Percentiles rank a stretch among this genome's conserved stretches.
Evolutionary conservation across 2,888 invertebrate species (phyloP).

Genomic region (Drosophila longiperda): DNA sequence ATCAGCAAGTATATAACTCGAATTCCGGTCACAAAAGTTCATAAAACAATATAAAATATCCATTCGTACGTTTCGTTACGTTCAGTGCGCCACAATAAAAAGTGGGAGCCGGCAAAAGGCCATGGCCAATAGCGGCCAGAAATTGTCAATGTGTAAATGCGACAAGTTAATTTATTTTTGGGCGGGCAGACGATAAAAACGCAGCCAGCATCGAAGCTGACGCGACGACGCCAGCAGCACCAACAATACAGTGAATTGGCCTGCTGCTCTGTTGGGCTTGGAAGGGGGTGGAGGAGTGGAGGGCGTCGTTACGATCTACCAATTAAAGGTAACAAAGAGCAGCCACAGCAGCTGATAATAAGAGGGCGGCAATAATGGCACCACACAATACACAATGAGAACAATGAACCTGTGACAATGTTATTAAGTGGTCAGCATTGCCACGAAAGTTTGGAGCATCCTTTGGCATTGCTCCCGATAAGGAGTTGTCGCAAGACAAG

Average conservation of each 20-base stretch:
- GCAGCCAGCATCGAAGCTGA: slow-evolving; percentile 25
- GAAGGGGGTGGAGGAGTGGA: not conserved
- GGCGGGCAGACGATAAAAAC: slow-evolving; percentile 58
- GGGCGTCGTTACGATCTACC: slow-evolving; percentile 53
- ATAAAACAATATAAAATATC: slow-evolving; percentile 77
- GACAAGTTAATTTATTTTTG: slow-evolving; percentile 76
- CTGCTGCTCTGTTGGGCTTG: not conserved
- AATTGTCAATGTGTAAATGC: slow-evolving; percentile 70
- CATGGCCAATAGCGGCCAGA: slow-evolving; percentile 57
- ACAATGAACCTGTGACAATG: slow-evolving; percentile 76
- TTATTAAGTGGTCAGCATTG: slow-evolving; percentile 72
- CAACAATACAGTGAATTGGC: slow-evolving; percentile 40
- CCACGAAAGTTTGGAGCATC: slow-evolving; percentile 30
- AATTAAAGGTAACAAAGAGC: slow-evolving; percentile 78
- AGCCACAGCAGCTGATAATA: slow-evolving; percentile 54
- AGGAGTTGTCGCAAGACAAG: slow-evolving; percentile 24
- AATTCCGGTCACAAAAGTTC: slow-evolving; percentile 55
- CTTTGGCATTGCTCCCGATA: slow-evolving; percentile 33
- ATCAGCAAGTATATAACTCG: slow-evolving; percentile 35
- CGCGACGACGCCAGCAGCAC: slow-evolving; percentile 15
- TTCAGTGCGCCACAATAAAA: slow-evolving; percentile 46
- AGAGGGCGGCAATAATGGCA: slow-evolving; percentile 47
- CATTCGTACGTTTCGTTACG: slow-evolving; percentile 19
- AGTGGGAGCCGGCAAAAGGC: slow-evolving; percentile 50
- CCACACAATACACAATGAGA: slow-evolving; percentile 62